Percentiles rank a stretch among this genome's conserved stretches.
These are phyloP conservation scores for Coluber constrictor DNA, from an alignment of 2,797 vertebrate species.

Conservation along the genomic window DNA sequence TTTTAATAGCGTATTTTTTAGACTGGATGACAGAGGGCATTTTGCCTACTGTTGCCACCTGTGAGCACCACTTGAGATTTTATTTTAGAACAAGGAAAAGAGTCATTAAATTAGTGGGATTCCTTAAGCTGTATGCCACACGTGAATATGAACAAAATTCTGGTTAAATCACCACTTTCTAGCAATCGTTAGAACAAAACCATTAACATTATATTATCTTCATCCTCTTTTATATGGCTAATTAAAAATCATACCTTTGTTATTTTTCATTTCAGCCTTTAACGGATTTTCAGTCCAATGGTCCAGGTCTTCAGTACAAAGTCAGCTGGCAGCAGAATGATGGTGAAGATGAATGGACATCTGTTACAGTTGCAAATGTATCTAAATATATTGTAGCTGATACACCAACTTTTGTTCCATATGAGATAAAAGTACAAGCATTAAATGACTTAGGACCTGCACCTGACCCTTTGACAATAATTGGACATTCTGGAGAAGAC, in stretches of 20 bases:
- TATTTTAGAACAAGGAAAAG: not conserved
- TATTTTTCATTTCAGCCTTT: constrained; percentile 77
- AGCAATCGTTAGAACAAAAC: not conserved
- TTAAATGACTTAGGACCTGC: constrained; percentile 84
- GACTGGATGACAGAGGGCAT: not conserved
- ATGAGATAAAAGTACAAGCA: constrained; percentile 93
- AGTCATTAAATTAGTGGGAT: not conserved
- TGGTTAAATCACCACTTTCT: not conserved
- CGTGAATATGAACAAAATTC: not conserved
- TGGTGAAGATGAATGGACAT: constrained; percentile 83
- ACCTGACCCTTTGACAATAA: constrained; percentile 78
- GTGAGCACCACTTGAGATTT: not conserved
- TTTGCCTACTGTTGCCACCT: not conserved
- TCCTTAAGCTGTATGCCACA: not conserved
- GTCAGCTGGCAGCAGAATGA: constrained; percentile 92
- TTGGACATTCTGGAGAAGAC: constrained; percentile 93
- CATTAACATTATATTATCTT: constrained; percentile 1
- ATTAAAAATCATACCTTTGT: not conserved
- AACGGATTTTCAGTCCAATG: constrained; percentile 85
- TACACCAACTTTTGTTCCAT: constrained; percentile 89
- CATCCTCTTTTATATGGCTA: constrained; percentile 9
- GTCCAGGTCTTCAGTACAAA: constrained; percentile 89
- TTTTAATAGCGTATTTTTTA: not conserved
- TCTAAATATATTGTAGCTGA: constrained; percentile 91
- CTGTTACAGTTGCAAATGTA: constrained; percentile 84